A percentile compares a stretch with the other conserved stretches of the same genome.
Conservation (phyloP, 2,888 invertebrate genomes). For the Lasioglossum oenotherae region DNA sequence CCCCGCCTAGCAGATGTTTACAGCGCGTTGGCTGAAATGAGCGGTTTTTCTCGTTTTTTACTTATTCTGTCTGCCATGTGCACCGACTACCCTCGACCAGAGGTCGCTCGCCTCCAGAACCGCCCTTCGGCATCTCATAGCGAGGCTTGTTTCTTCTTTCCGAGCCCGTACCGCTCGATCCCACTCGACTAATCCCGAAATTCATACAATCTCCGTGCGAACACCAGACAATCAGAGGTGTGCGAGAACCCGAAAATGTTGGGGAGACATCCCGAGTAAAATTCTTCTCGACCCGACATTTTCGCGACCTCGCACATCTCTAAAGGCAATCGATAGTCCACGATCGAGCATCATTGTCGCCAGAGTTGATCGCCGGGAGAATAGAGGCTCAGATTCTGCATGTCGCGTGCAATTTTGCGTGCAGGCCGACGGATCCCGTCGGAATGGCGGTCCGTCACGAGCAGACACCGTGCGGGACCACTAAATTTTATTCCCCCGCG, state of each 20-base stretch:
- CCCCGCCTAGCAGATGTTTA: constrained; percentile 83
- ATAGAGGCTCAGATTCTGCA: constrained; percentile 22
- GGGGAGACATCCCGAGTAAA: too few relatives aligned
- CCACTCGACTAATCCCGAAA: constrained; percentile 16
- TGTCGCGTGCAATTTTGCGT: constrained; percentile 30
- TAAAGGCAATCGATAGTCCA: constrained; percentile 25
- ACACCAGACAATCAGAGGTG: constrained; percentile 10
- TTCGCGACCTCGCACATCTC: neutral
- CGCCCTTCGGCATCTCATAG: constrained; percentile 58
- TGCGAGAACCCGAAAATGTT: neutral
- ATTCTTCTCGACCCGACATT: too few relatives aligned
- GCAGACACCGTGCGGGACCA: neutral
- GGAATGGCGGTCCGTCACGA: constrained; percentile 10
- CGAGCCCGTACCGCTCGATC: neutral
- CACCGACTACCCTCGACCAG: constrained; percentile 70
- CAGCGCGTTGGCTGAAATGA: constrained; percentile 76
- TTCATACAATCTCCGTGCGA: constrained; percentile 16
- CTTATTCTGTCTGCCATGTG: constrained; percentile 79
- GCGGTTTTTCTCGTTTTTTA: constrained; percentile 77
- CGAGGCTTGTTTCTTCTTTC: constrained; percentile 38
- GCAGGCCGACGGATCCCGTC: constrained; percentile 21
- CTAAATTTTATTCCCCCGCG: constrained; percentile 36
- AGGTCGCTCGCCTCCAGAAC: constrained; percentile 68
- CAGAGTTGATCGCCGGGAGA: neutral
- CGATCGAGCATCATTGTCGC: neutral